Evolutionary conservation across 1,140 invertebrate species (phyloP), one percentile per base, ranked within the genome.

Genomic region (Meteorus sp.): DNA sequence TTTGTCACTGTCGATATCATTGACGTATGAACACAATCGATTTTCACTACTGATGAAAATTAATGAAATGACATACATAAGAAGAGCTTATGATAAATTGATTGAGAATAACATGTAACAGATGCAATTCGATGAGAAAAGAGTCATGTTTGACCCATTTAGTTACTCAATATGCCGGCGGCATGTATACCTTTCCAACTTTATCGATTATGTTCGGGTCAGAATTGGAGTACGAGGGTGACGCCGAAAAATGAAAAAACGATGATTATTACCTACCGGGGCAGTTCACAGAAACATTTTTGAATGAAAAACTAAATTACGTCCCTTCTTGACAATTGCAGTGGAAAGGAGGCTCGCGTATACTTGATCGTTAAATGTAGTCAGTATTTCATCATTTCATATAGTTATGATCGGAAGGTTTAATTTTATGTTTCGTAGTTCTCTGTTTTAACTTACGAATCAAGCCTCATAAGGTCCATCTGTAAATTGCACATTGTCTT

Each of bases 391-490:
- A n/a, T n/a, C n/a, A n/a, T n/a, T n/a, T n/a, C n/a, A 31, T 31
- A 5, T 6, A 31, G 11, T 31, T 31, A 31, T 11, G 5, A 31
- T 31, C n/a, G n/a, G n/a, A n/a, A n/a, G n/a, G n/a, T n/a, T n/a
- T n/a, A 11, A 31, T 31, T 31, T 31, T 31, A 31, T 31, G n/a
- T n/a, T n/a, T n/a, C n/a, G n/a, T n/a, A n/a, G 19, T 37, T 15
- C 3, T 55, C 48, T 20, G 54, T 71, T n/a, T n/a, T n/a, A n/a
- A 75, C 76, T 78, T 68, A 78, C 76, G 70, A 73, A 75, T 76
- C 62, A 63, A 73, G 74, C 73, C 73, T 76, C 74, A 75, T 77
- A 69, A 75, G 75, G 72, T 70, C 72, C 73, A 67, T 75, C 66
- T 69, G 61, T 73, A 64, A 51, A 67, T 59, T 62, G 64, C 64